A percentile compares a stretch with the other conserved stretches of the same genome.
Conservation (phyloP, 2,888 invertebrate species). For the Drosophila borealis region DNA sequence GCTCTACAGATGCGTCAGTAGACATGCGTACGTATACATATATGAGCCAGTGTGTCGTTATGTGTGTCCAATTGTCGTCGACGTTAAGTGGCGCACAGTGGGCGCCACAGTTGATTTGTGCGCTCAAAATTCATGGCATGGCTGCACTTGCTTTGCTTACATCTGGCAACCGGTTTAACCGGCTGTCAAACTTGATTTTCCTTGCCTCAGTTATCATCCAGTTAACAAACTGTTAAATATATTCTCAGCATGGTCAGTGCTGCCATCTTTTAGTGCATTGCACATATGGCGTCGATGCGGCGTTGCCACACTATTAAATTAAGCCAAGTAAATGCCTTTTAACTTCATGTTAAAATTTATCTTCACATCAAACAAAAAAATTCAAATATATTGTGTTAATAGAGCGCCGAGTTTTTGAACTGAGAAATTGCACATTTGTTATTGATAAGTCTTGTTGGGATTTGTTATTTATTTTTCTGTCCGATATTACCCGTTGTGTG, state of each 20-base stretch:
- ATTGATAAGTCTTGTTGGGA: neutral
- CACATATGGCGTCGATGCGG: too few relatives aligned
- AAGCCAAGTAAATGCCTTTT: too few relatives aligned
- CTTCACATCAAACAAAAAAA: too few relatives aligned
- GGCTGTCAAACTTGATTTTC: neutral
- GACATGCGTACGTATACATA: constrained; percentile 2
- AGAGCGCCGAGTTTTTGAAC: too few relatives aligned
- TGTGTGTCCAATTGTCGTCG: neutral
- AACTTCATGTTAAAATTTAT: too few relatives aligned
- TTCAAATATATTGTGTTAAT: too few relatives aligned
- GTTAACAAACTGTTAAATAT: neutral
- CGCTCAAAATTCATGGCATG: constrained; percentile 6
- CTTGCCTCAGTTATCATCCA: neutral
- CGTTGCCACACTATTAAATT: too few relatives aligned
- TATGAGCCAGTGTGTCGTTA: constrained; percentile 5
- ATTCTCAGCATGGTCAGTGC: neutral
- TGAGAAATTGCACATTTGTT: too few relatives aligned
- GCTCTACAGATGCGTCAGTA: constrained; percentile 19
- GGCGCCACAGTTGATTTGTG: neutral
- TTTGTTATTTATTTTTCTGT: neutral
- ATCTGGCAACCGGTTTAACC: constrained; percentile 1
- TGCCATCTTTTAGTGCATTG: too few relatives aligned
- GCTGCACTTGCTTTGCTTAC: neutral
- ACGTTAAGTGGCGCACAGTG: constrained; percentile 29
- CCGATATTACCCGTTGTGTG: neutral